Conservation (phyloP, 2,797 vertebrate genomes). For the Borostomias antarcticus region DNA sequence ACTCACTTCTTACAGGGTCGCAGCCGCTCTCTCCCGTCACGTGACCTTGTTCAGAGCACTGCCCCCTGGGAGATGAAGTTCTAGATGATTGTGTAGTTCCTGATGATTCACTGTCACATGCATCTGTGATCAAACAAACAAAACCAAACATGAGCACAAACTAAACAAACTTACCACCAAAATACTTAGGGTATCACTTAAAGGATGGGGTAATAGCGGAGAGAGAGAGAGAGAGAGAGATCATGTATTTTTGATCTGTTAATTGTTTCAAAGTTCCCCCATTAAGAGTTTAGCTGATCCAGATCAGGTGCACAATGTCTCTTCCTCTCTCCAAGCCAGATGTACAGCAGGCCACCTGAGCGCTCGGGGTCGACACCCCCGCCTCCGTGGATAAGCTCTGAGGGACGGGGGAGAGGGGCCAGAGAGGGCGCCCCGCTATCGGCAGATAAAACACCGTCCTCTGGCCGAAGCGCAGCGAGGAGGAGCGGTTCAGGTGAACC, state of each 20-base stretch:
- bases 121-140: conserved; percentile 77
- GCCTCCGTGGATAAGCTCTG: conserved; percentile 43
- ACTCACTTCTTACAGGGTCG: conserved; percentile 92
- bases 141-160: neutral
- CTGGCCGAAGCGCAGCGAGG: conserved; percentile 58
- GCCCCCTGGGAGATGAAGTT: conserved; percentile 65
- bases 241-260: neutral
- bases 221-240: neutral
- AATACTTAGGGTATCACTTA: neutral
- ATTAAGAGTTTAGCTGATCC: conserved; percentile 23
- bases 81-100: conserved; percentile 67
- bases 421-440: conserved; percentile 34
- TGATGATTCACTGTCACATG: conserved; percentile 68
- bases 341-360: conserved; percentile 43
- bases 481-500: conserved; percentile 67
- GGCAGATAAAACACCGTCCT: conserved; percentile 67
- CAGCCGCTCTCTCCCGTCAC: conserved; percentile 73
- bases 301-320: conserved; percentile 19
- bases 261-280: conserved; percentile 35
- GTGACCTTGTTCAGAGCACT: conserved; percentile 71
- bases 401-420: conserved; percentile 40
- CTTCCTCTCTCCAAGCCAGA: conserved; percentile 38
- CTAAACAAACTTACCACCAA: neutral
- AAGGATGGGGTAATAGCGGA: neutral
- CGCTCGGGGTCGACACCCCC: conserved; percentile 40